Evolutionary conservation across 1,140 invertebrate species (phyloP).

Genomic region (Drosophila erecta): DNA sequence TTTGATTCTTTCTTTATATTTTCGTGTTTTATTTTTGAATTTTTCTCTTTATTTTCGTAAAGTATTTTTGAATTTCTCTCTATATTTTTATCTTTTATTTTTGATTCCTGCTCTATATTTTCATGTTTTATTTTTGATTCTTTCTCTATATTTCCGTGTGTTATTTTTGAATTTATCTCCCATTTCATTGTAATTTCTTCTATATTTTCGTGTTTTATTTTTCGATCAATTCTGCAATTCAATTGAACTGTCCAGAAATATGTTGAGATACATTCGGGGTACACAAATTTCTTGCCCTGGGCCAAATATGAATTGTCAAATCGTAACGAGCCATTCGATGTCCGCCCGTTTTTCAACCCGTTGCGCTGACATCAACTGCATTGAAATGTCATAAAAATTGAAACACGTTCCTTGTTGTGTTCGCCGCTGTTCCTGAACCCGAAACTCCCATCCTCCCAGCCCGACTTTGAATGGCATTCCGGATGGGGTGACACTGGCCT

Average conservation of each 20-base stretch:
- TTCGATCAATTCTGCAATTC: slow-evolving; percentile 39
- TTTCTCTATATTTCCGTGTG: no score
- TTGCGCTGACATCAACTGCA: slow-evolving; percentile 81
- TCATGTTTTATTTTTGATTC: no score
- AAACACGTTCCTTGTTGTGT: slow-evolving; percentile 69
- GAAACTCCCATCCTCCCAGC: neutral
- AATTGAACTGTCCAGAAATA: slow-evolving; percentile 52
- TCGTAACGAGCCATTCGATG: slow-evolving; percentile 39
- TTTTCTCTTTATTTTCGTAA: neutral
- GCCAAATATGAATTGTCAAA: slow-evolving; percentile 49
- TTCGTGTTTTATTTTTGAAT: neutral
- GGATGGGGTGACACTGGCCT: slow-evolving; percentile 26
- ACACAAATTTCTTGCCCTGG: slow-evolving; percentile 9
- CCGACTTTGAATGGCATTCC: slow-evolving; percentile 74
- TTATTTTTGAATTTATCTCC: no score
- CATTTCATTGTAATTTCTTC: no score
- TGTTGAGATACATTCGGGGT: slow-evolving; percentile 16
- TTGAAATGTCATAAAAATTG: slow-evolving; percentile 83
- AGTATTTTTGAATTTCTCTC: no score
- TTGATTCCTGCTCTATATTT: neutral
- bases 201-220: slow-evolving; percentile 1
- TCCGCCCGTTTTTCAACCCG: slow-evolving; percentile 44
- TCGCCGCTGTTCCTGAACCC: slow-evolving; percentile 25
- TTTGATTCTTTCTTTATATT: neutral
- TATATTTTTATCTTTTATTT: slow-evolving; percentile 1